A percentile compares a stretch with the other conserved stretches of the same genome.
Conservation (phyloP, 2,113 vertebrate species). For the Bolborhynchus lineola region DNA sequence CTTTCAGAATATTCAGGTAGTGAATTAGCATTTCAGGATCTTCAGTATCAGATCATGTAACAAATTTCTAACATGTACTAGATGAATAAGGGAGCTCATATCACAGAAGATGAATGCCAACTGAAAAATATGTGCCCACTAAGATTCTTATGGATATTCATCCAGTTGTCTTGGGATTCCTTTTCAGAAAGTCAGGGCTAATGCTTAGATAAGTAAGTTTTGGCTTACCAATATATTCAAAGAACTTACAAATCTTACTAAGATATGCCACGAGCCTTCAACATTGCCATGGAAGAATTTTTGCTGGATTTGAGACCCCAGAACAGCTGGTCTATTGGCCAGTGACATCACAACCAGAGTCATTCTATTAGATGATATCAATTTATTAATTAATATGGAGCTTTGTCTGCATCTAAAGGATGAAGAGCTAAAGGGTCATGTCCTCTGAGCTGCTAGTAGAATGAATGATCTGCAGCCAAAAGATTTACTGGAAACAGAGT, state of each 20-base stretch:
- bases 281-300: background rate
- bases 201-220: slow-evolving; percentile 2
- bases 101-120: slow-evolving; percentile 21
- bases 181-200: slow-evolving; percentile 19
- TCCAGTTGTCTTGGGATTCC: slow-evolving; percentile 22
- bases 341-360: background rate
- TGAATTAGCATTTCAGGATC: background rate
- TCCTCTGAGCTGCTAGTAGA: background rate
- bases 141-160: slow-evolving; percentile 28
- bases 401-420: background rate
- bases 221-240: background rate
- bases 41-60: slow-evolving; percentile 11
- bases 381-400: background rate
- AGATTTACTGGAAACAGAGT: background rate
- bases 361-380: background rate
- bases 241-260: background rate
- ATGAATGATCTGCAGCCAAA: background rate
- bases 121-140: slow-evolving; percentile 14
- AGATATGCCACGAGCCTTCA: background rate
- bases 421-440: background rate
- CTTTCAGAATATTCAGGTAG: slow-evolving; percentile 9
- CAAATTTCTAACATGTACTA: slow-evolving; percentile 6
- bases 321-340: background rate
- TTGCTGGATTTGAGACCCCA: background rate
- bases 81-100: background rate